phyloP scores from a whole-genome alignment of 2,797 vertebrate species.

The Microhierax caerulescens region DNA sequence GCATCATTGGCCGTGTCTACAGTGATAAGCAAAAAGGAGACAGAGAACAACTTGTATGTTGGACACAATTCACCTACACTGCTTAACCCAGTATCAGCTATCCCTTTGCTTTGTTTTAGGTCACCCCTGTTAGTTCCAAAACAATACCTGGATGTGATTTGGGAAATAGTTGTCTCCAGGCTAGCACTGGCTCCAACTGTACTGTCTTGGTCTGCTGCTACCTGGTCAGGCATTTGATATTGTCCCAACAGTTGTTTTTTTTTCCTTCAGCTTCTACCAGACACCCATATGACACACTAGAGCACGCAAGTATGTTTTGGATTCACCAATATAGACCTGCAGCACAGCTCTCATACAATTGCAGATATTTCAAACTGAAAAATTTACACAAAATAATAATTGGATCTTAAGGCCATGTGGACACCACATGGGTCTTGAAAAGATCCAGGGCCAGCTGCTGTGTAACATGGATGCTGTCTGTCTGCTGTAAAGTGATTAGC shows the following conservation, averaged over 20 bases:
- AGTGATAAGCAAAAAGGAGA: background rate
- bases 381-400: background rate
- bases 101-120: background rate
- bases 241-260: background rate
- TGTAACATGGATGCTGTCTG: background rate
- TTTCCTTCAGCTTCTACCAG: background rate
- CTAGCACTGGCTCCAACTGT: background rate
- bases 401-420: background rate
- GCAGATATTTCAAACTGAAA: background rate
- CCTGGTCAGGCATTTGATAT: background rate
- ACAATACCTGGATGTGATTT: background rate
- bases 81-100: background rate
- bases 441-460: background rate
- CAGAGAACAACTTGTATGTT: background rate
- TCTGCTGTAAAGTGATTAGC: background rate
- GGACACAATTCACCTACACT: background rate
- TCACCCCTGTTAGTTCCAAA: background rate
- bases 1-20: background rate
- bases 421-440: background rate
- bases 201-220: background rate
- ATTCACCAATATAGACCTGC: background rate
- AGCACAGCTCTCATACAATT: background rate
- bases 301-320: background rate
- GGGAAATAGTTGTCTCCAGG: background rate
- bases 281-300: background rate